These are phyloP conservation scores for Brachycybe producta DNA, from an alignment of 2,888 invertebrate species.

Conservation along the genomic window DNA sequence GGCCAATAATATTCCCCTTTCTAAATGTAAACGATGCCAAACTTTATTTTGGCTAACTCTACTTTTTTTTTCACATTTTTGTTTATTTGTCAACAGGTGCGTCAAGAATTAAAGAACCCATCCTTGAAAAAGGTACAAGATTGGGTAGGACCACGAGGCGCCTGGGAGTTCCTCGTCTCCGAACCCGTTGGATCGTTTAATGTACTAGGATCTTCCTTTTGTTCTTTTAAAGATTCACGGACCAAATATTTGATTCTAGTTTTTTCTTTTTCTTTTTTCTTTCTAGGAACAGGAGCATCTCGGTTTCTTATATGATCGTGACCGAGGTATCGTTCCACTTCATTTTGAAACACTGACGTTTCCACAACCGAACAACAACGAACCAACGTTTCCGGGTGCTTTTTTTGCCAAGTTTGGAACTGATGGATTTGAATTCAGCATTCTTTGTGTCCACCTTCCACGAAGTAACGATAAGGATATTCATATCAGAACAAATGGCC, in stretches of 20 bases:
- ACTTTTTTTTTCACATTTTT: background rate
- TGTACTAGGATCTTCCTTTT: conserved; percentile 3
- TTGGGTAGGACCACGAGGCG: conserved; percentile 50
- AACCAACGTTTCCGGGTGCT: conserved; percentile 22
- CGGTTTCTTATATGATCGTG: conserved; percentile 22
- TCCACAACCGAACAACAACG: conserved; percentile 12
- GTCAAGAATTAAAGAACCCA: conserved; percentile 54
- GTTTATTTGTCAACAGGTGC: conserved; percentile 35
- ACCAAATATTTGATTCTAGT: background rate
- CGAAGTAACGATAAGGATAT: background rate
- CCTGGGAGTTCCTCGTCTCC: conserved; percentile 40
- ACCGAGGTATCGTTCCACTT: conserved; percentile 21
- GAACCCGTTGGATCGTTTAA: conserved; percentile 9
- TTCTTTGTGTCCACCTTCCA: background rate
- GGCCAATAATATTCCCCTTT: too few species aligned
- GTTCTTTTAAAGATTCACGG: background rate
- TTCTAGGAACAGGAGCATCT: conserved; percentile 10
- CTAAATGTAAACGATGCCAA: too few species aligned
- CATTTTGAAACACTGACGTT: conserved; percentile 17
- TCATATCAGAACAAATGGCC: background rate
- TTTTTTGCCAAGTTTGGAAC: conserved; percentile 19
- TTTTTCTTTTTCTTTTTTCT: background rate
- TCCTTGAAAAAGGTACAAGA: conserved; percentile 47
- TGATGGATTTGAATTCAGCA: conserved; percentile 5
- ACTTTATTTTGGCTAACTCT: too few species aligned